Conservation (phyloP, 2,888 invertebrate species). For the Patella caerulea region DNA sequence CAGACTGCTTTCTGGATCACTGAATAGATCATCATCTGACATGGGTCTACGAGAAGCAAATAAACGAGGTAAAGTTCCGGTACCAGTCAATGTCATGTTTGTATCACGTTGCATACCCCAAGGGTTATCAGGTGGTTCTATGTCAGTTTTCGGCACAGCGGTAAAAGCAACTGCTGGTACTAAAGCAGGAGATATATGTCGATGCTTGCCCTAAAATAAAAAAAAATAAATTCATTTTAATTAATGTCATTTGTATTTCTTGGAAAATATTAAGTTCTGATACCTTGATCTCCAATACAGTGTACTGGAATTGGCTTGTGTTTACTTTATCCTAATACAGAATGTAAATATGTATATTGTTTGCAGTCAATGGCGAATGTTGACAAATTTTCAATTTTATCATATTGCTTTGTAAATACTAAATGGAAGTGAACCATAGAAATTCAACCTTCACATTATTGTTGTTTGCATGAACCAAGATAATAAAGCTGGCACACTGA, state of each 20-base stretch:
- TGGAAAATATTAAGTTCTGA: too few relatives aligned
- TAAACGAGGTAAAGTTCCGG: conserved; percentile 9
- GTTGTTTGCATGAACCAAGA: too few relatives aligned
- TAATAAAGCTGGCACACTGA: too few relatives aligned
- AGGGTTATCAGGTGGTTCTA: conserved; percentile 43
- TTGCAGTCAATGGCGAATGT: too few relatives aligned
- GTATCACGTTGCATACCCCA: conserved; percentile 46
- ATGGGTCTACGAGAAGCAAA: conserved; percentile 29
- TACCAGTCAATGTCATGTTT: conserved; percentile 43
- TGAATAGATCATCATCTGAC: conserved; percentile 53
- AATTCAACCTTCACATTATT: too few relatives aligned
- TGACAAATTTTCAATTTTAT: too few relatives aligned
- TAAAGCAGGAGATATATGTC: conserved; percentile 40
- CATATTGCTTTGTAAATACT: too few relatives aligned
- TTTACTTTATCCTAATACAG: too few relatives aligned
- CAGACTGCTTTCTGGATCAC: conserved; percentile 67
- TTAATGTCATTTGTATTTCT: background rate
- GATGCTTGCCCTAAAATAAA: background rate
- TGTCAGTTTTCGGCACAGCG: conserved; percentile 58
- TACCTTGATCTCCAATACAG: too few relatives aligned
- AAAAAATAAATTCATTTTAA: background rate
- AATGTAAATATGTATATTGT: too few relatives aligned
- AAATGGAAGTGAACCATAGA: too few relatives aligned
- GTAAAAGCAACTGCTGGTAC: conserved; percentile 58
- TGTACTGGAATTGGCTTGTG: too few relatives aligned